phyloP scores from a whole-genome alignment of 2,888 invertebrate genomes.

The Eupithecia exiguata region DNA sequence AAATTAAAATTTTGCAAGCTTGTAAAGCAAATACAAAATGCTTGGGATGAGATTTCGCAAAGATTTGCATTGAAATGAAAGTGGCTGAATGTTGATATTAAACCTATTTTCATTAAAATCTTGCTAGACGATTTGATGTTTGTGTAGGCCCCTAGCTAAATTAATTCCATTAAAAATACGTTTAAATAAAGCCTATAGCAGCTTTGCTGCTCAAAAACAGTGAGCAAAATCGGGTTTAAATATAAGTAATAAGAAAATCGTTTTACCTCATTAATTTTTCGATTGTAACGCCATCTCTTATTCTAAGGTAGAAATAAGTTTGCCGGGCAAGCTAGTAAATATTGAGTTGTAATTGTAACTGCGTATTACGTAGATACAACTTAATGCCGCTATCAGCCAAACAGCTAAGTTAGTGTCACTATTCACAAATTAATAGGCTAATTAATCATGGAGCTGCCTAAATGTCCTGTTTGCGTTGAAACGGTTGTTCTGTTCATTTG shows the following conservation, averaged over 20 bases:
- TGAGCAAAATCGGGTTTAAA: too few relatives aligned
- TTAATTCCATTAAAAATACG: neutral
- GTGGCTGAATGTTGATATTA: conserved; percentile 7
- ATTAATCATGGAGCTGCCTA: conserved; percentile 55
- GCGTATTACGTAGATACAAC: neutral
- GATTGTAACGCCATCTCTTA: too few relatives aligned
- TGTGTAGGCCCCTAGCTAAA: neutral
- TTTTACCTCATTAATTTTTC: too few relatives aligned
- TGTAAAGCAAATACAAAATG: conserved; percentile 12
- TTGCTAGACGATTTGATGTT: neutral
- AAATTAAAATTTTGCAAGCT: conserved; percentile 28
- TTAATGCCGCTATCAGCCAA: neutral
- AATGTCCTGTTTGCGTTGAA: conserved; percentile 34
- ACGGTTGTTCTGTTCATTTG: conserved; percentile 14
- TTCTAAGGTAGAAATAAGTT: too few relatives aligned
- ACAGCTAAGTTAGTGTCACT: conserved; percentile 4
- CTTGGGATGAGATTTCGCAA: conserved; percentile 6
- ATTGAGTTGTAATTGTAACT: too few relatives aligned
- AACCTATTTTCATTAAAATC: conserved; percentile 12
- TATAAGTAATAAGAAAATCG: too few relatives aligned
- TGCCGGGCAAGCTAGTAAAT: too few relatives aligned
- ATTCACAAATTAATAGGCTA: conserved; percentile 57
- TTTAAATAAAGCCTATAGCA: neutral
- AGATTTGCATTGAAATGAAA: conserved; percentile 13
- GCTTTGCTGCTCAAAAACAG: too few relatives aligned